Percentiles rank a stretch among this genome's conserved stretches.
phyloP scores from a whole-genome alignment of 2,113 vertebrate genomes.

The Steatornis caripensis region DNA sequence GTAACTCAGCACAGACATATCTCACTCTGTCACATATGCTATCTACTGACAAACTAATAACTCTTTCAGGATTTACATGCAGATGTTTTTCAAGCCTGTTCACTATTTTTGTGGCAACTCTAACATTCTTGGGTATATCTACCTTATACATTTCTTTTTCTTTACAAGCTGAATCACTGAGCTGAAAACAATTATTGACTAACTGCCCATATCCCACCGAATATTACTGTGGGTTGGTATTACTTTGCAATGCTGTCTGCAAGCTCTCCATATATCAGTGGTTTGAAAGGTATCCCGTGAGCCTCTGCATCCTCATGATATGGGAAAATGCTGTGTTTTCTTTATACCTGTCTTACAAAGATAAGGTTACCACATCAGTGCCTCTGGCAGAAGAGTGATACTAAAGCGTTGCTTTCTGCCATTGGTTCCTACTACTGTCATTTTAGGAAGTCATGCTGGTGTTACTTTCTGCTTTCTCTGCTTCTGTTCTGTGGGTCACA shows the following conservation, averaged over 20 bases:
- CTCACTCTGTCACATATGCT: not conserved
- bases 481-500: not conserved
- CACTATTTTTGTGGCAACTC: not conserved
- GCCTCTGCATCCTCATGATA: not conserved
- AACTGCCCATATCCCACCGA: not conserved
- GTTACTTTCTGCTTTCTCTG: not conserved
- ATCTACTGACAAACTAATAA: slow-evolving; percentile 24
- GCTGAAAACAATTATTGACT: not conserved
- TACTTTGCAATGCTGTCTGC: not conserved
- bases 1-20: slow-evolving; percentile 3
- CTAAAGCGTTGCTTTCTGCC: not conserved
- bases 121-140: not conserved
- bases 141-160: not conserved
- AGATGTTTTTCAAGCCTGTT: not conserved
- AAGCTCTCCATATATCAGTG: not conserved
- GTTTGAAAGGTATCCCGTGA: not conserved
- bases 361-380: not conserved
- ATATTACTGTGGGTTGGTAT: not conserved
- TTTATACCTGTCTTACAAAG: not conserved
- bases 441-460: not conserved
- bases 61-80: slow-evolving; percentile 20
- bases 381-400: not conserved
- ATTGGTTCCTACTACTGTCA: not conserved
- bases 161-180: not conserved
- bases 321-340: not conserved